phyloP scores from a whole-genome alignment of 2,797 vertebrate genomes.

The Ptychadena robeensis region DNA sequence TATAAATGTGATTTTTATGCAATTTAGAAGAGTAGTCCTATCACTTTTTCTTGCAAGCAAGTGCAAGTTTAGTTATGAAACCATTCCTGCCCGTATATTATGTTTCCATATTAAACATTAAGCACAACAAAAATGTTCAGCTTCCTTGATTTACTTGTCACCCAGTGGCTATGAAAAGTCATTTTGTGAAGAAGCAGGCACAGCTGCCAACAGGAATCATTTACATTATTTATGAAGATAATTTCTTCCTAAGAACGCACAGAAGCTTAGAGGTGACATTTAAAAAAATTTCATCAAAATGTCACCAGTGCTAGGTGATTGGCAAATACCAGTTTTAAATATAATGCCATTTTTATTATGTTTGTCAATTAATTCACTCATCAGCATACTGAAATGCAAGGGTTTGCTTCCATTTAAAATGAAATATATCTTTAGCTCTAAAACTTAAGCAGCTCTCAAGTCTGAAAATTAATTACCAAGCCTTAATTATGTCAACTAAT shows the following conservation, averaged over 20 bases:
- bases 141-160: background rate
- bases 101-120: background rate
- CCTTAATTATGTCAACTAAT: too few relatives aligned
- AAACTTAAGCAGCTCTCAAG: too few relatives aligned
- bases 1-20: too few relatives aligned
- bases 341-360: slow-evolving; percentile 34
- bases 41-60: too few relatives aligned
- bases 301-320: slow-evolving; percentile 27
- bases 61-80: too few relatives aligned
- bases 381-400: background rate
- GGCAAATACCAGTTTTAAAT: slow-evolving; percentile 29
- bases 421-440: slow-evolving; percentile 27
- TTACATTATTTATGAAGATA: slow-evolving; percentile 1
- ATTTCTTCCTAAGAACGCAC: slow-evolving; percentile 5
- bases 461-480: too few relatives aligned
- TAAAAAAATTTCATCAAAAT: slow-evolving; percentile 41
- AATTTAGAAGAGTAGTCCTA: too few relatives aligned
- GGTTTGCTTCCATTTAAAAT: background rate
- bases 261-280: slow-evolving; percentile 11
- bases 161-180: background rate
- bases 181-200: background rate
- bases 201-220: background rate
- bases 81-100: too few relatives aligned
- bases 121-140: background rate
- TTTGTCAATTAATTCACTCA: background rate